Evolutionary conservation across 1,140 invertebrate species (phyloP), one percentile per base, ranked within the genome.

Genomic region (Atta texana): DNA sequence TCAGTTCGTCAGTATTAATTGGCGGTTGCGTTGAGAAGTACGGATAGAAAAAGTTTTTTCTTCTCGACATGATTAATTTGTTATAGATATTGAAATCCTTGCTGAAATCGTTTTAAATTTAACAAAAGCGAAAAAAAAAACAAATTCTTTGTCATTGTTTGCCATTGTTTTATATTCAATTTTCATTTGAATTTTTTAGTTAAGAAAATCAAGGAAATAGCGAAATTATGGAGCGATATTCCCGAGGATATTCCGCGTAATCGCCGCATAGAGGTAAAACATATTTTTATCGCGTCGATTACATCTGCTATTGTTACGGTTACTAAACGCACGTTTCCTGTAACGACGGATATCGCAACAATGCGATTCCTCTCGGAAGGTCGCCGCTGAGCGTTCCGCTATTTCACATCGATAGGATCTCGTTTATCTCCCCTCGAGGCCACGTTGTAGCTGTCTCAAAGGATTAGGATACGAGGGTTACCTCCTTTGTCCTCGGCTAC

Each of bases 341-440:
- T 84, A 84, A 51, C 31, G n/a, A 39, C 69, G 80, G 69, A 84
- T 75, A 61, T 74, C 55, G 69, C 39, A 84, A 84, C 80, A 84
- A 75, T 75, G 55, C 55, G 69, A 84, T 75, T 74, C 39, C 80
- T 74, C 80, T 75, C 80, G 55, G 69, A 61, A 84, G 80, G 59
- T 84, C 80, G 69, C 55, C 55, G n/a, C 68, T 39, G 69, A 74
- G 69, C 69, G 55, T 75, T 84, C 55, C 55, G 80, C 80, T 84
- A 84, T 84, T 84, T 84, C 69, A 84, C 69, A 39, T 84, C 80
- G 80, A 84, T 84, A 84, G 39, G 80, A 84, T 84, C 80, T 84
- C 80, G 80, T 84, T 84, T 84, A 84, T 84, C 80, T 84, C 55
- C 80, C 68, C 63, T 55, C 77, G 63, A 28, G 28, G 28, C 63